These are phyloP conservation scores for Stenotaenia linearis DNA, from an alignment of 2,888 invertebrate genomes.

Conservation along the genomic window DNA sequence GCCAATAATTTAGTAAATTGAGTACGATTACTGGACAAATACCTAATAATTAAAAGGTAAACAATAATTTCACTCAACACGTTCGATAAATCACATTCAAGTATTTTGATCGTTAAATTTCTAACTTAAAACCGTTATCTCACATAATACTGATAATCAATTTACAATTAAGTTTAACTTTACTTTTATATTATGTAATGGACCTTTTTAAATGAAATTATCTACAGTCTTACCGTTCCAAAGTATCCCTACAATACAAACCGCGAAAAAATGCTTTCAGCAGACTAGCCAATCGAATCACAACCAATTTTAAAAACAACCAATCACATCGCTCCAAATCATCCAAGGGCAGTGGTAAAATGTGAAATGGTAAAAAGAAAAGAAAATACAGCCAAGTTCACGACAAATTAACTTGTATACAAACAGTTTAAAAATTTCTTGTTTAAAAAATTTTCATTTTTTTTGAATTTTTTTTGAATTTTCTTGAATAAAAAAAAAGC, in stretches of 20 bases:
- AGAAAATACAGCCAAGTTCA: not conserved
- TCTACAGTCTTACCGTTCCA: not conserved
- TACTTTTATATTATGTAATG: not conserved
- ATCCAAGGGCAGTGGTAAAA: not conserved
- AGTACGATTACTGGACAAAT: not conserved
- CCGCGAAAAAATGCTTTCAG: no score
- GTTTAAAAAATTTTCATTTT: not conserved
- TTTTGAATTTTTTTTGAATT: not conserved
- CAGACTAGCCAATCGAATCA: not conserved
- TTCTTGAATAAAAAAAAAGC: not conserved
- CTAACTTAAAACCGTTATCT: not conserved
- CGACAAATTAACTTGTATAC: not conserved
- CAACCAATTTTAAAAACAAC: not conserved
- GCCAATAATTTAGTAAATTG: not conserved
- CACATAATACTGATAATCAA: not conserved
- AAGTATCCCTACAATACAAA: not conserved
- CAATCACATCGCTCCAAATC: not conserved
- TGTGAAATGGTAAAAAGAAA: not conserved
- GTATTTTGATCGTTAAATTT: not conserved
- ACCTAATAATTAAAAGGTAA: no score
- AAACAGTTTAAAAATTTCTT: not conserved
- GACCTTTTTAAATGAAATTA: not conserved
- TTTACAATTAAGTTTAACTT: not conserved
- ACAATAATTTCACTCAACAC: no score
- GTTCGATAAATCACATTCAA: not conserved